Evolutionary conservation across 2,797 vertebrate genomes (phyloP), one percentile per base, ranked within the genome.

Genomic region (Acridotheres tristis): DNA sequence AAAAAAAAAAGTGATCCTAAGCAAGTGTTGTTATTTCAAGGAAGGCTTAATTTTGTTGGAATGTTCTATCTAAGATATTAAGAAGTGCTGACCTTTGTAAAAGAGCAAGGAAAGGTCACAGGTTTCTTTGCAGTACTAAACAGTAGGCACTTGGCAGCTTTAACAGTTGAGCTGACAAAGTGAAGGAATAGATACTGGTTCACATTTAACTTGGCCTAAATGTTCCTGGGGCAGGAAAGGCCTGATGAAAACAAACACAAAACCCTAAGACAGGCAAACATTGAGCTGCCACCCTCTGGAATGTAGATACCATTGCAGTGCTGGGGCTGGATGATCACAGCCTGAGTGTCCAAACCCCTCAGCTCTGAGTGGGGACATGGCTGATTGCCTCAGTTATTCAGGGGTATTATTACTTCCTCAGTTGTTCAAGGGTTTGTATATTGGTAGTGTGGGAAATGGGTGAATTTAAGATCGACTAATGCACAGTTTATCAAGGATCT

Each of bases 271-370:
- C 63, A 71, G 63, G 22, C 45, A 87, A 23, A 74, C 63, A 13
- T 9, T 71, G 30, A 95, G 84, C 84, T 94, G 89, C 92, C 94
- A 96, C 82, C 94, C 38, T 89, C 65, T 93, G 95, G 94, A 90
- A 72, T 45, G 42, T 65, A 23, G 36, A 1, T 88, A n/a, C 88
- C 58, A 91, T 81, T 93, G 34, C 95, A 92, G 50, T 61, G 32
- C 59, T 34, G 83, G 72, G 43, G 22, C 38, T 51, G 13, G 22
- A 3, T 16, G 59, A 67, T 15, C 43, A 32, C 12, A 78, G 22
- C 20, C 54, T 25, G 4, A 38, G 1, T 17, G 16, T 76, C 48
- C 55, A 23, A 63, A 82, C 9, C 23, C 5, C 3, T 50, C 77
- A 62, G 62, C 34, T 27, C 32, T 6, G 7, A 54, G 19, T 8